These are phyloP conservation scores for Nomada goodeniana DNA, from an alignment of 2,888 invertebrate species.

Conservation along the genomic window DNA sequence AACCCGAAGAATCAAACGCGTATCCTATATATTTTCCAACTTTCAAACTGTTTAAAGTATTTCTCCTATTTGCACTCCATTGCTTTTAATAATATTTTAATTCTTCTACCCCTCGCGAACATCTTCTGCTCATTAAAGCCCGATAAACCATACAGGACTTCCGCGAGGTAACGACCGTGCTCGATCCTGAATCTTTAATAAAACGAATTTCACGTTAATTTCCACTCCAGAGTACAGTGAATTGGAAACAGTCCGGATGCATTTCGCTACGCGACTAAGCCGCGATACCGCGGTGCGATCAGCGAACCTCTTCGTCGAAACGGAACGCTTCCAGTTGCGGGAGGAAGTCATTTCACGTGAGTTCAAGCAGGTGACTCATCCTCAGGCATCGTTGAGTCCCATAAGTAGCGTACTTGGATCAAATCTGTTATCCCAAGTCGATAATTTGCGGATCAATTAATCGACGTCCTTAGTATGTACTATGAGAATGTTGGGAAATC, in stretches of 20 bases:
- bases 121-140: neutral
- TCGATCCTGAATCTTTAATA: neutral
- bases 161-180: neutral
- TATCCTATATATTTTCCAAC: no score
- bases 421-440: neutral
- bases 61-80: neutral
- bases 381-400: neutral
- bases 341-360: slow-evolving; percentile 36
- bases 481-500: no score
- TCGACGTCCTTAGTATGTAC: neutral
- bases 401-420: slow-evolving; percentile 13
- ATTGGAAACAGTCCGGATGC: neutral
- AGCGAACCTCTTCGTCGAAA: slow-evolving; percentile 7
- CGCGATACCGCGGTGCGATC: slow-evolving; percentile 4
- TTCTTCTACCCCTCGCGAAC: neutral
- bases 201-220: slow-evolving; percentile 5
- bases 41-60: no score
- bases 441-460: slow-evolving; percentile 13
- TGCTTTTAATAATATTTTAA: slow-evolving; percentile 7
- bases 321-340: slow-evolving; percentile 4
- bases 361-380: slow-evolving; percentile 35
- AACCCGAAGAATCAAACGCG: no score
- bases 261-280: neutral
- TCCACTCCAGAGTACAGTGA: neutral
- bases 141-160: slow-evolving; percentile 13